These are phyloP conservation scores for Catharus fuscescens DNA, from an alignment of 2,113 vertebrate genomes.

Conservation along the genomic window DNA sequence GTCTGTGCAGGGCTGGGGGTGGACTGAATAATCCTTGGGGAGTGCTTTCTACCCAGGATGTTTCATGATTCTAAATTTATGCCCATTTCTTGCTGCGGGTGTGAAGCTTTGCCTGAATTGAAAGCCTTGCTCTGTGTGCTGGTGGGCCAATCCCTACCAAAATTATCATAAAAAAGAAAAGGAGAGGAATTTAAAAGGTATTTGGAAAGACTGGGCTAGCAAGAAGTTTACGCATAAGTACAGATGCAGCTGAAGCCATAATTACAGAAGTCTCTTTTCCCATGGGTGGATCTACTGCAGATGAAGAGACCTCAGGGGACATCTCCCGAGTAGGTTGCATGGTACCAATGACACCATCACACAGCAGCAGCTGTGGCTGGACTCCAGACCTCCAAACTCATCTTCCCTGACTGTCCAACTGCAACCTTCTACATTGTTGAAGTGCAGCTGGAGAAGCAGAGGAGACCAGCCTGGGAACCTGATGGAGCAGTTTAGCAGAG, in stretches of 20 bases:
- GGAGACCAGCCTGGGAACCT: background rate
- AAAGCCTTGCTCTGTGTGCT: background rate
- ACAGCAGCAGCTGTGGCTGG: background rate
- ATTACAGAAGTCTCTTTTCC: background rate
- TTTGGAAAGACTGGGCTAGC: background rate
- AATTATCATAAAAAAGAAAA: background rate
- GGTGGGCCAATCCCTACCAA: background rate
- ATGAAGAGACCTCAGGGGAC: background rate
- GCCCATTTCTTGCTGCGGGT: accelerated
- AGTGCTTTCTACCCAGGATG: background rate
- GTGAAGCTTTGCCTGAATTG: background rate
- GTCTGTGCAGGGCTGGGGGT: background rate
- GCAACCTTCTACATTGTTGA: background rate
- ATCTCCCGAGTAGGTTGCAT: background rate
- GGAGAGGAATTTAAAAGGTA: background rate
- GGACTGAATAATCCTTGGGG: background rate
- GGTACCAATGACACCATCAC: accelerated
- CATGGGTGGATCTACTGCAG: background rate
- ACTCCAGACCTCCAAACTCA: background rate
- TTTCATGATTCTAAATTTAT: background rate
- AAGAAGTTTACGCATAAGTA: background rate
- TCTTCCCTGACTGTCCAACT: background rate
- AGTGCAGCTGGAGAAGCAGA: background rate
- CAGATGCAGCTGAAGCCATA: background rate
- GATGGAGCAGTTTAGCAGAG: background rate